Evolutionary conservation across 1,140 invertebrate genomes (phyloP), one percentile per base, ranked within the genome.

Genomic region (Zaprionus africanus): DNA sequence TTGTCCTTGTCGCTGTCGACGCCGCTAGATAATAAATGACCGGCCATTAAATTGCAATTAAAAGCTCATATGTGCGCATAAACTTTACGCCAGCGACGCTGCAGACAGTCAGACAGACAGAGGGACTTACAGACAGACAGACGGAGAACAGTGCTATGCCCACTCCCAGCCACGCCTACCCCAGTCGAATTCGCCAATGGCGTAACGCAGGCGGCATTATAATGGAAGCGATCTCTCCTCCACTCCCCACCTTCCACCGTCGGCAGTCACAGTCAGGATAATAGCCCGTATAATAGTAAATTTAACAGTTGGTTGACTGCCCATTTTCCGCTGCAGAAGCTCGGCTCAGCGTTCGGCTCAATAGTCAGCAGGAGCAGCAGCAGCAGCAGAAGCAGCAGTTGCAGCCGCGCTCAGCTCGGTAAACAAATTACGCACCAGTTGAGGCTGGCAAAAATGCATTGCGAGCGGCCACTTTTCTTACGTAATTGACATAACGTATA

Each of bases 31-130:
- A 91, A 91, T 91, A 91, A 91, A 91, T 91, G 90, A 86, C 90
- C 90, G 80, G 75, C 90, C 90, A 91, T 91, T 91, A 91, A 91
- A 90, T 91, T 90, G 88, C 90, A 91, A 91, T 91, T 90, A 91
- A 91, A 91, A 91, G 90, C 90, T 91, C 90, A 91, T 91, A 91
- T 91, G 90, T 91, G 90, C 81, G 69, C 84, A 88, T 88, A 87
- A 87, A 87, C 84, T 87, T 87, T 84, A 64, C 84, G 61, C 79
- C 77, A 76, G 69, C 41, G 62, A 67, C 28, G 34, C 60, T 54
- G n/a, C 49, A 43, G 34, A 70, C 34, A 51, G 38, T 53, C 46
- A 36, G 65, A 60, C 54, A 54, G 13, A 24, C 62, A 34, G 56
- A 43, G n/a, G n/a, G n/a, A n/a, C n/a, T n/a, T n/a, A 60, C 54